A percentile compares a stretch with the other conserved stretches of the same genome.
These are phyloP conservation scores for Pachydiplax longipennis DNA, from an alignment of 2,888 invertebrate genomes.

Conservation along the genomic window DNA sequence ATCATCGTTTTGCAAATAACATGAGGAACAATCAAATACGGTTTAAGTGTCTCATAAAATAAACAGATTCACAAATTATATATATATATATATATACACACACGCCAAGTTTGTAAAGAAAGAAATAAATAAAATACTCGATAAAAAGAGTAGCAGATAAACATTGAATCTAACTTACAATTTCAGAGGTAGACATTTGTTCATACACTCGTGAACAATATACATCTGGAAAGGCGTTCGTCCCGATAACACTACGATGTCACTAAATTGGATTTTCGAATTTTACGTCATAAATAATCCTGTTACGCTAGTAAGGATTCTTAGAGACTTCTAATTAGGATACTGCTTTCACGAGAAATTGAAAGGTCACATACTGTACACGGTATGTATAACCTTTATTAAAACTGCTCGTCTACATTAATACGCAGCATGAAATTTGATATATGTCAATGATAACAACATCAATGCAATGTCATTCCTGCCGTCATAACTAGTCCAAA, in stretches of 20 bases:
- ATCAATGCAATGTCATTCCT: neutral
- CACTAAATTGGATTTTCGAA: constrained; percentile 6
- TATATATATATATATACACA: too few species aligned
- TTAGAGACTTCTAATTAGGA: neutral
- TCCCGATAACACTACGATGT: neutral
- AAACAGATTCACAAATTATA: too few species aligned
- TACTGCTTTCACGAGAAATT: neutral
- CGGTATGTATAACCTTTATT: neutral
- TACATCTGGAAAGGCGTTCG: neutral
- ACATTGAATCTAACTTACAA: neutral
- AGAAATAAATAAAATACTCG: too few species aligned
- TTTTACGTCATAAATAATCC: constrained; percentile 25
- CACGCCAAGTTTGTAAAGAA: too few species aligned
- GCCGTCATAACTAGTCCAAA: neutral
- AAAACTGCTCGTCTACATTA: neutral
- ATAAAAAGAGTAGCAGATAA: too few species aligned
- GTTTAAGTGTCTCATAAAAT: too few species aligned
- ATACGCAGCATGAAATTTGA: neutral
- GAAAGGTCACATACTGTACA: neutral
- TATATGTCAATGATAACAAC: neutral
- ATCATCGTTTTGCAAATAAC: too few species aligned
- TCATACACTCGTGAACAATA: neutral
- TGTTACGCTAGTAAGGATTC: constrained; percentile 16
- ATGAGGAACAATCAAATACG: too few species aligned
- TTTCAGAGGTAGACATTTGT: neutral